These are phyloP conservation scores for Microcebus jonahi DNA, from an alignment of 2,113 vertebrate genomes.

Conservation along the genomic window DNA sequence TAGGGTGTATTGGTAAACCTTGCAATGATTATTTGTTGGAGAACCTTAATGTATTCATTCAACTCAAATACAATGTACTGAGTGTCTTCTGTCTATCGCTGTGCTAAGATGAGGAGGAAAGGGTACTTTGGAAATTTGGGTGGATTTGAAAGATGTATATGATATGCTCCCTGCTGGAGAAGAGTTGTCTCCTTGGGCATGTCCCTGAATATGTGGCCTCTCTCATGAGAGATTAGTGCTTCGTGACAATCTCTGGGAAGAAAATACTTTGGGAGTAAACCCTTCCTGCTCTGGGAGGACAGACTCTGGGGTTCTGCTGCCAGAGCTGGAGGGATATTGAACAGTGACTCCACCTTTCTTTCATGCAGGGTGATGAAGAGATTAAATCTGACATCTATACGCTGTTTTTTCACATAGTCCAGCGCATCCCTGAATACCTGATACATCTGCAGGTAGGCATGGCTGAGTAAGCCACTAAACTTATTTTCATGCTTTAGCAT, in stretches of 20 bases:
- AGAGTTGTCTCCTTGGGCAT: background rate
- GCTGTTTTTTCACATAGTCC: constrained; percentile 95
- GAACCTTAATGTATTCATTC: background rate
- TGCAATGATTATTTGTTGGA: constrained; percentile 11
- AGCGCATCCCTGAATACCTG: constrained; percentile 96
- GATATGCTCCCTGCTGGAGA: background rate
- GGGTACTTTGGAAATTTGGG: background rate
- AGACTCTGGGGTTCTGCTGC: background rate
- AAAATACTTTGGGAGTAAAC: background rate
- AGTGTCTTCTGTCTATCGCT: background rate
- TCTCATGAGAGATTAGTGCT: background rate
- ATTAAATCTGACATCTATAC: constrained; percentile 94
- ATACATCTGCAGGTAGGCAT: constrained; percentile 92
- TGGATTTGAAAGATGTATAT: background rate
- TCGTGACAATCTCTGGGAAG: background rate
- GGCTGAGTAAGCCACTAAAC: background rate
- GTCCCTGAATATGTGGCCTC: background rate
- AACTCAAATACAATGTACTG: background rate
- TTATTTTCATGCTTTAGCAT: background rate
- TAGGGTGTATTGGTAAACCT: background rate
- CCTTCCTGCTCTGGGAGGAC: background rate
- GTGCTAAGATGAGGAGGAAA: background rate
- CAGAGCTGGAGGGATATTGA: background rate
- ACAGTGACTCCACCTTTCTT: constrained; percentile 66
- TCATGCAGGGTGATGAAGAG: constrained; percentile 90